Percentiles rank a stretch among this genome's conserved stretches.
phyloP scores from a whole-genome alignment of 2,797 vertebrate species.

The Pseudomugil tenellus region DNA sequence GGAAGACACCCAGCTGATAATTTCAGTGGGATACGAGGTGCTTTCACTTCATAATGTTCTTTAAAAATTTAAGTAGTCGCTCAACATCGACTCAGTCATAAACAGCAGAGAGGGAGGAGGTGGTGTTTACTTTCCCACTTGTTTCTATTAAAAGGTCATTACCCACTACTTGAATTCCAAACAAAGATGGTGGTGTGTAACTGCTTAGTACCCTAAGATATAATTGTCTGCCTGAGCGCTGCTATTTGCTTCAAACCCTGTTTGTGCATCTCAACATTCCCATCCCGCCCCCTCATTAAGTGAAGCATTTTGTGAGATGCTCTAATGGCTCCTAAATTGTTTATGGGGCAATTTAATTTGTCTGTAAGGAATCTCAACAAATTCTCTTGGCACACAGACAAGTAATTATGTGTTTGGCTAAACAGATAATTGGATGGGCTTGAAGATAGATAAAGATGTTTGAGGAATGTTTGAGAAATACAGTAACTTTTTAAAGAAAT shows the following conservation, averaged over 20 bases:
- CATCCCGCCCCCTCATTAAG: slow-evolving; percentile 71
- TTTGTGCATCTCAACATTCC: slow-evolving; percentile 50
- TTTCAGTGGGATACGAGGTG: neutral
- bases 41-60: neutral
- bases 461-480: slow-evolving; percentile 43
- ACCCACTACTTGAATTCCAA: slow-evolving; percentile 58
- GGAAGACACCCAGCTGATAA: slow-evolving; percentile 20
- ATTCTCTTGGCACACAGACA: slow-evolving; percentile 63
- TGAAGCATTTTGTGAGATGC: slow-evolving; percentile 72
- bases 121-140: slow-evolving; percentile 22
- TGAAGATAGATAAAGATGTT: slow-evolving; percentile 61
- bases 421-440: slow-evolving; percentile 75
- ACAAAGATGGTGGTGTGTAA: slow-evolving; percentile 39
- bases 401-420: slow-evolving; percentile 79
- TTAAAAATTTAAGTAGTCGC: neutral
- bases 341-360: slow-evolving; percentile 79
- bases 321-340: slow-evolving; percentile 80
- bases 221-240: slow-evolving; percentile 65
- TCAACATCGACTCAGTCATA: slow-evolving; percentile 13
- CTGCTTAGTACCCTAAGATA: slow-evolving; percentile 47
- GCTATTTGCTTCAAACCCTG: slow-evolving; percentile 38
- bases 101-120: slow-evolving; percentile 11
- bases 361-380: slow-evolving; percentile 72
- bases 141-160: slow-evolving; percentile 17
- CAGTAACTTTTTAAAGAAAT: slow-evolving; percentile 30